These are phyloP conservation scores for Lysandra coridon DNA, from an alignment of 2,888 invertebrate genomes.

Conservation along the genomic window DNA sequence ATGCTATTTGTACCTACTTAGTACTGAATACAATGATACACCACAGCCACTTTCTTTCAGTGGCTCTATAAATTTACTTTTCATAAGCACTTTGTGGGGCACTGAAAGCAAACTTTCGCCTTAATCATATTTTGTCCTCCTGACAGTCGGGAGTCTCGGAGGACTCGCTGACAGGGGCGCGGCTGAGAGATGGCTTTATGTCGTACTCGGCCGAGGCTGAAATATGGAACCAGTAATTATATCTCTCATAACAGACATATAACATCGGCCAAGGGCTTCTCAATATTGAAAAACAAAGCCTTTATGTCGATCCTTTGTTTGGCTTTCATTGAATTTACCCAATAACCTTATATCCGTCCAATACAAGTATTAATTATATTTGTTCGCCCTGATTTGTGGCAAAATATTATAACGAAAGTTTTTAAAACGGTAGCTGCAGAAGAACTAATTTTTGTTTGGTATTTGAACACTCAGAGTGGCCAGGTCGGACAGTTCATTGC, in stretches of 20 bases:
- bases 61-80: not conserved
- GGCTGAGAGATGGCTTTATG: constrained; percentile 53
- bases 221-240: constrained; percentile 55
- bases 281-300: constrained; percentile 55
- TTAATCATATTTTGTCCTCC: constrained; percentile 44
- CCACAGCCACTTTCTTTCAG: not conserved
- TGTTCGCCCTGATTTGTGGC: not conserved
- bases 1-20: no score
- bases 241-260: constrained; percentile 53
- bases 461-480: no score
- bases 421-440: not conserved
- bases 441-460: not conserved
- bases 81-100: not conserved
- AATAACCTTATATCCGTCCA: not conserved
- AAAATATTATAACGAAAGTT: not conserved
- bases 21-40: not conserved
- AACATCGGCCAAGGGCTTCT: constrained; percentile 57
- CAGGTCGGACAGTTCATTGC: not conserved
- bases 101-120: constrained; percentile 22
- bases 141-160: constrained; percentile 43
- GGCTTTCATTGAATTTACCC: not conserved
- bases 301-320: constrained; percentile 42
- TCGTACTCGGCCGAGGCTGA: constrained; percentile 52
- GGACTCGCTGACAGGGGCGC: constrained; percentile 45
- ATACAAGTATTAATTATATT: not conserved